Conservation (phyloP, 2,113 vertebrate genomes). For the Urocolius indicus region DNA sequence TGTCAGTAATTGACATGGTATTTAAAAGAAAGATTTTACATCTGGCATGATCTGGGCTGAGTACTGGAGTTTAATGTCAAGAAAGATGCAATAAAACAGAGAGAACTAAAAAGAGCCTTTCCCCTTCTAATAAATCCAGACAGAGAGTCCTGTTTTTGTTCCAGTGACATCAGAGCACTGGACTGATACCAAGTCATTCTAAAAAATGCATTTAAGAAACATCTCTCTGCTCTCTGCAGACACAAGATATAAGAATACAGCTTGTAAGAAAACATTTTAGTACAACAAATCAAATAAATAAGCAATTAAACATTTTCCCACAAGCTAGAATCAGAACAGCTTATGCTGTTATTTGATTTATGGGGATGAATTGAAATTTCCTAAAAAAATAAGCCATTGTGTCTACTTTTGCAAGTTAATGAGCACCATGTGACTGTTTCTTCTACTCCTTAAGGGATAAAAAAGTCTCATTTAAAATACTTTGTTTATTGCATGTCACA, state of each 20-base stretch:
- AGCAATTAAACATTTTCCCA: conserved; percentile 26
- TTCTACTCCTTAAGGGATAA: conserved; percentile 42
- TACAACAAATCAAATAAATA: conserved; percentile 3
- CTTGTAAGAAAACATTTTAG: neutral
- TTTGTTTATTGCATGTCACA: conserved; percentile 49
- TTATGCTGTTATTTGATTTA: conserved; percentile 29
- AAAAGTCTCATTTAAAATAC: conserved; percentile 43
- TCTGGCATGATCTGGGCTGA: conserved; percentile 18
- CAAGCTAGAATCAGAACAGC: conserved; percentile 5
- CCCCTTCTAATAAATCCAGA: conserved; percentile 44
- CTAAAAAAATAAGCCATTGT: conserved; percentile 34
- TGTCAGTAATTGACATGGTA: conserved; percentile 39
- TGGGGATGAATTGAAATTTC: conserved; percentile 10
- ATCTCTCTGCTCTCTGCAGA: neutral
- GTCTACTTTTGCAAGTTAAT: conserved; percentile 49
- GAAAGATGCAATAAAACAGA: conserved; percentile 61
- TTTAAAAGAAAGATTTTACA: conserved; percentile 40
- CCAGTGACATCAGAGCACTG: conserved; percentile 62
- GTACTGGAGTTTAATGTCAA: conserved; percentile 27
- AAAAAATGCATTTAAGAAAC: conserved; percentile 26
- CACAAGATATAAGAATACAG: neutral
- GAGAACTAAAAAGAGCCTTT: conserved; percentile 29
- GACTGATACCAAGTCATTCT: neutral
- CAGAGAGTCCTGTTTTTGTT: conserved; percentile 37
- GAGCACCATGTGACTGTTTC: conserved; percentile 14